Percentiles rank a stretch among this genome's conserved stretches.
phyloP scores from a whole-genome alignment of 1,140 invertebrate genomes.

The Reticulitermes speratus region DNA sequence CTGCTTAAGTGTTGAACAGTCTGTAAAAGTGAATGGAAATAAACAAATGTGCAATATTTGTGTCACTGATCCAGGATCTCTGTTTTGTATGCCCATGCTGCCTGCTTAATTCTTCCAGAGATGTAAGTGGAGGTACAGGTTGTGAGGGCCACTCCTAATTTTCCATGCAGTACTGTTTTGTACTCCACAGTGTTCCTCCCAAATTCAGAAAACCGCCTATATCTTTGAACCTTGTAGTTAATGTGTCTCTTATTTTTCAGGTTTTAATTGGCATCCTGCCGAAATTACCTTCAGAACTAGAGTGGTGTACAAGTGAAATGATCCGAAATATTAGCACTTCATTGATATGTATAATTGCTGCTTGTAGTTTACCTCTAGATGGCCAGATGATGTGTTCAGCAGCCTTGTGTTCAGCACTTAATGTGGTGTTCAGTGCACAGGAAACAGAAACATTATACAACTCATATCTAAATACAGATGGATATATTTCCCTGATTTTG shows the following conservation, averaged over 20 bases:
- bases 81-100: too few relatives aligned
- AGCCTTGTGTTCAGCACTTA: background rate
- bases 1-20: too few relatives aligned
- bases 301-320: background rate
- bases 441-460: background rate
- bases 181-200: too few relatives aligned
- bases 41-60: too few relatives aligned
- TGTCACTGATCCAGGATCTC: too few relatives aligned
- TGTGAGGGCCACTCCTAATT: too few relatives aligned
- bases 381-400: slow-evolving; percentile 3
- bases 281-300: background rate
- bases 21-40: too few relatives aligned
- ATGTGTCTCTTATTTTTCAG: background rate
- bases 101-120: too few relatives aligned
- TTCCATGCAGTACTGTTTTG: too few relatives aligned
- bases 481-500: background rate
- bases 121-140: too few relatives aligned
- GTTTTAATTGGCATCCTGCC: background rate
- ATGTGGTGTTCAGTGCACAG: background rate
- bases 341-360: background rate
- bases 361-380: background rate
- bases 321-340: background rate
- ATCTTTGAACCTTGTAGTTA: too few relatives aligned
- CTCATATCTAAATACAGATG: background rate
- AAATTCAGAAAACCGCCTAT: too few relatives aligned